Base-by-base conservation (phyloP, 2,113 vertebrate genomes). In the Nycticryphes semicollaris region DNA sequence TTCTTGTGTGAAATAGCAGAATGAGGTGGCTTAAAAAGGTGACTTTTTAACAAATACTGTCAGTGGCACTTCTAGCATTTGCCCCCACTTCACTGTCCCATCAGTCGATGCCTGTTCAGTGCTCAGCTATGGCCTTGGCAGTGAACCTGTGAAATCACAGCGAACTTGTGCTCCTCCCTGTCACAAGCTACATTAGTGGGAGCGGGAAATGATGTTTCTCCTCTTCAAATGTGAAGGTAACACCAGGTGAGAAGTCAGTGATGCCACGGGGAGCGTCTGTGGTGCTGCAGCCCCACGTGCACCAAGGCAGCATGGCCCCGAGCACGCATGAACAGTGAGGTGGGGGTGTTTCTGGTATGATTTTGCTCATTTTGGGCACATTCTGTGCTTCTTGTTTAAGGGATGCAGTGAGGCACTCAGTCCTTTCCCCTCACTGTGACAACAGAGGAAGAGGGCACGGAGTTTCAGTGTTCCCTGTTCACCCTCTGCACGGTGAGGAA, bases 301-400 rank as follows among this genome's bases (percentile, higher is more conserved):
- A 66, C 66, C n/a, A 35, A 50, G 33, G 50, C 80, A 74, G 24
- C 43, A 14, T 1, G n/a, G 91, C 54, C 54, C 30, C 2, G 13
- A 50, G 56, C 0, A 0, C 70, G 67, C 7, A 9, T 1, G 16
- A 64, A 51, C 51, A 3, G 1, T 0, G 7, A 62, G 30, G 18
- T 3, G 3, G 25, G 25, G 28, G 33, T 63, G 59, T 23, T 33
- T 24, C 35, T 41, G 8, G 21, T 17, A 56, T 17, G 28, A 41
- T 74, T 82, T 69, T 66, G 15, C 24, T 62, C 19, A 63, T 45
- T 77, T 87, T 18, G 77, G 33, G 73, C 33, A 51, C 12, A 5
- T 20, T 30, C 16, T 11, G 12, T 50, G 50, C 23, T 62, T 41
- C 35, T 74, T 63, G 67, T 35, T 73, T 31, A 93, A 60, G 48